Evolutionary conservation across 2,113 vertebrate species (phyloP), one percentile per base, ranked within the genome.

Genomic region (Bambusicola thoracicus): DNA sequence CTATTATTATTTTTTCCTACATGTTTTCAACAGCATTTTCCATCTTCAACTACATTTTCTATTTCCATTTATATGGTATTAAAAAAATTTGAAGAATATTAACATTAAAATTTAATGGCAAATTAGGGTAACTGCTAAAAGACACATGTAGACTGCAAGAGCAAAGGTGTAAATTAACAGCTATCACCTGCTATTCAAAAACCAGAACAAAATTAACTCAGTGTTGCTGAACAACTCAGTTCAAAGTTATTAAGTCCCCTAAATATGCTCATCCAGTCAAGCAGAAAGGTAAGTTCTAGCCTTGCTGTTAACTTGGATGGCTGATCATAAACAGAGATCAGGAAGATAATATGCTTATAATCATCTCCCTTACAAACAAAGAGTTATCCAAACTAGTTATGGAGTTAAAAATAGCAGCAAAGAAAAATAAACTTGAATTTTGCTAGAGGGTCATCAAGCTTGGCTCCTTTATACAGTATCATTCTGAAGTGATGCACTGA

Each of bases 381-480:
- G 72, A 27, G 32, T 73, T 78, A 87, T 18, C 41, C 29, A 63
- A 93, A 83, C 16, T 77, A 81, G 48, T 63, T 55, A 82, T 0
- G 3, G 19, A 75, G 38, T 88, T 40, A 91, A 91, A 94, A 92
- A 17, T 4, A 78, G 55, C 34, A 85, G 73, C 24, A 63, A 41
- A 53, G 70, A 89, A 80, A 92, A 85, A 85, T 8, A 69, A 87
- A 66, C 53, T 13, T 59, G 24, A 63, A 55, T 81, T 95, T 88
- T 81, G 24, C 59, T 66, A 55, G 11, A 66, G 13, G 38, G 34
- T 55, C 56, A 75, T 22, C 7, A 70, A 67, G 6, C 17, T 78
- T 83, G 46, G 13, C 18, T 92, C 32, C 21, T 72, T 79, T 61
- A 46, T 22, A 49, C 11, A 80, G 8, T 30, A 81, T 27, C 10